Base-by-base conservation (phyloP, 2,797 vertebrate genomes). In the Silurus lanzhouensis region DNA sequence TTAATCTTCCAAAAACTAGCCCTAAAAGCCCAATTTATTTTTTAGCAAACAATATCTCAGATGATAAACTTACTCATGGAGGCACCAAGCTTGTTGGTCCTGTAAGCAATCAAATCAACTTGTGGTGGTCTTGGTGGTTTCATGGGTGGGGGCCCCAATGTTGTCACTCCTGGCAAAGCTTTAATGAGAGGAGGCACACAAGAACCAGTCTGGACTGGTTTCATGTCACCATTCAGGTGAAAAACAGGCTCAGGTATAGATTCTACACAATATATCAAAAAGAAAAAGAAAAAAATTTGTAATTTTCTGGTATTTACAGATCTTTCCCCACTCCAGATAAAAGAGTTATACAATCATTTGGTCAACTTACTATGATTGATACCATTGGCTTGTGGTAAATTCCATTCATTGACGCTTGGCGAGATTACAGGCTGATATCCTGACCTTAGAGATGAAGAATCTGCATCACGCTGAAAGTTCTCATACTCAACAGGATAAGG, bases 71-170 rank as follows among this genome's bases (percentile, higher is more conserved):
- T 74, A 89, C 88, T 71, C 38, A 38, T 31, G 19, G 38, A n/a
- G 4, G 8, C 3, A 0, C 76, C 82, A 3, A 68, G 27, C 2
- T 10, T 78, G 2, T 12, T 25, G 7, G 64, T 63, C 20, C n/a
- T 75, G 87, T 91, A 92, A 58, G 48, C 10, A 72, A 77, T 84
- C 52, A 95, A 91, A 82, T 95, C 90, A 5, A 95, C 91, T 5
- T n/a, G 19, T 15, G 92, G 92, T 44, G 95, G 95, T 89, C 94
- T 92, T 63, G 67, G 83, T 55, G 94, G 94, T 85, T 95, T 95
- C 22, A 67, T 58, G 5, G 93, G 93, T 6, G 6, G 1, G 1
- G 89, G 83, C 1, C 93, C 90, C 52, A 93, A 75, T 19, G 22
- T 86, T 38, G 25, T 75, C 71, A 86, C 48, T 38, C 93, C 93